Conservation (phyloP, 2,888 invertebrate genomes). For the Drosophila lutescens region DNA sequence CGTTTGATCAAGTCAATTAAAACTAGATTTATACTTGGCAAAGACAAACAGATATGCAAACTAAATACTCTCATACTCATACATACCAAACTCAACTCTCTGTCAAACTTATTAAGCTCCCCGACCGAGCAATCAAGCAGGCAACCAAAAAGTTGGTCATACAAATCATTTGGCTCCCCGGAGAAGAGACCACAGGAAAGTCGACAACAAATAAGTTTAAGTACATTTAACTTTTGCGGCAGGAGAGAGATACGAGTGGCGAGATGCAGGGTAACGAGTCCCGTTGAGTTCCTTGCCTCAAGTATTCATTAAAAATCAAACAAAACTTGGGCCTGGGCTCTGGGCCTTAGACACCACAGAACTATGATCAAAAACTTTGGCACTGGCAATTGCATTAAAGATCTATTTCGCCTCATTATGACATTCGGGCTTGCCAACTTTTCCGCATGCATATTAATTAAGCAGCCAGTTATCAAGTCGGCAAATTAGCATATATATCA, state of each 20-base stretch:
- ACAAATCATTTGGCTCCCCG: constrained; percentile 46
- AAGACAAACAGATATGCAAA: constrained; percentile 58
- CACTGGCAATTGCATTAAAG: constrained; percentile 66
- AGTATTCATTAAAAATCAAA: constrained; percentile 70
- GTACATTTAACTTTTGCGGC: constrained; percentile 66
- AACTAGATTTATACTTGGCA: constrained; percentile 58
- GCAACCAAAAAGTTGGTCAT: constrained; percentile 59
- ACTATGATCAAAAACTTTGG: constrained; percentile 28
- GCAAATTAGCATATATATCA: constrained; percentile 43
- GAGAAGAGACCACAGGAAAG: constrained; percentile 48
- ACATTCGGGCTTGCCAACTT: constrained; percentile 46
- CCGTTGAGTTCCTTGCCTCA: constrained; percentile 33
- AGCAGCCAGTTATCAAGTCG: constrained; percentile 53
- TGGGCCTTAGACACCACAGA: constrained; percentile 9
- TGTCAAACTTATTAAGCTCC: constrained; percentile 62
- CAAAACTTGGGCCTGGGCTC: constrained; percentile 33
- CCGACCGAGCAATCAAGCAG: constrained; percentile 42
- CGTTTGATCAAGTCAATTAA: constrained; percentile 59
- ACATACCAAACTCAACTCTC: constrained; percentile 2
- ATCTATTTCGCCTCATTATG: constrained; percentile 68
- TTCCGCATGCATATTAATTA: constrained; percentile 71
- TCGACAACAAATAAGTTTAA: constrained; percentile 71
- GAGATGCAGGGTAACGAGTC: constrained; percentile 26
- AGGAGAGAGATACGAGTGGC: constrained; percentile 15
- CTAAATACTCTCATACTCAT: constrained; percentile 29